Percentiles rank a stretch among this genome's conserved stretches.
Conservation (phyloP, 1,140 invertebrate species). For the Trichonephila inaurata region DNA sequence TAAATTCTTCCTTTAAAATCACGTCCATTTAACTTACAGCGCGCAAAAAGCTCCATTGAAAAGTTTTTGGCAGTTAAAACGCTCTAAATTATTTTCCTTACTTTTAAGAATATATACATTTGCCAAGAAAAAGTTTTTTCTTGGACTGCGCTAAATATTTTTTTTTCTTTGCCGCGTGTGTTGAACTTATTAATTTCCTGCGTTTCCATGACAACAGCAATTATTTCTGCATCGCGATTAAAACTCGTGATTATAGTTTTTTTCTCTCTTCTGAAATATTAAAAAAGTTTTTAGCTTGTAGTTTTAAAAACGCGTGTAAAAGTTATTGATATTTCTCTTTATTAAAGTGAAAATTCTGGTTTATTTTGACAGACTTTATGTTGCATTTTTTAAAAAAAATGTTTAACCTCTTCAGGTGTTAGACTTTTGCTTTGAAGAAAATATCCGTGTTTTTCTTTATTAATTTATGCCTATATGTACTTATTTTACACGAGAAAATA, state of each 20-base stretch:
- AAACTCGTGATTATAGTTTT: conserved; percentile 14
- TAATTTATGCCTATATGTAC: no score
- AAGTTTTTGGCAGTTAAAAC: not conserved
- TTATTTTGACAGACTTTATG: no score
- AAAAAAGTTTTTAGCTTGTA: no score
- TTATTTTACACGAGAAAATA: no score
- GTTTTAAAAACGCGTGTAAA: no score
- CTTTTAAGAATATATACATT: not conserved
- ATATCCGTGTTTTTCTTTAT: no score
- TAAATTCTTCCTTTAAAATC: not conserved
- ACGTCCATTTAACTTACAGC: not conserved
- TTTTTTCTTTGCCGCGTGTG: not conserved
- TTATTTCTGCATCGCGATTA: not conserved
- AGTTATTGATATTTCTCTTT: no score
- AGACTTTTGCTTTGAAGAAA: no score
- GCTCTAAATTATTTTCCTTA: not conserved
- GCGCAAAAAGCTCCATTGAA: not conserved
- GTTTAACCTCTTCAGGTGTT: no score
- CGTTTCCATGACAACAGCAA: not conserved
- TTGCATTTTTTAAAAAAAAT: no score
- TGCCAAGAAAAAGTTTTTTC: not conserved
- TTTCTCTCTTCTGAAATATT: not conserved
- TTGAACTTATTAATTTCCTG: not conserved
- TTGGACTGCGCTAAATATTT: not conserved
- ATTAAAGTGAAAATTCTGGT: no score